These are phyloP conservation scores for Astropecten irregularis DNA, from an alignment of 53 echinoderm and acorn worm genomes.

Conservation along the genomic window DNA sequence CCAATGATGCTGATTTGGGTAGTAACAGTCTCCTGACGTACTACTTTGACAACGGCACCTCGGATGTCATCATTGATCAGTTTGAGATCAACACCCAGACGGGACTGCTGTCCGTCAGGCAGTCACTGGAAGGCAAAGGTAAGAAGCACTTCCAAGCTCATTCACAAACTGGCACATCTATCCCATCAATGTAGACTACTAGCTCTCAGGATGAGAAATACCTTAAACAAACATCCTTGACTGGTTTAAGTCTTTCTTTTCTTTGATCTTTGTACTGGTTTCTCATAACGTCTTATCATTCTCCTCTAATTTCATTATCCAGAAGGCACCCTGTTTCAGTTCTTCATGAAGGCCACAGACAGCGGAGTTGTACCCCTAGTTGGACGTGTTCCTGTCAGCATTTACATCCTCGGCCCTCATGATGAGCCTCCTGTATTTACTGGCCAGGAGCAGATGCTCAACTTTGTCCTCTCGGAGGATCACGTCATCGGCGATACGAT, in stretches of 20 bases:
- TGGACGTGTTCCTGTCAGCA: conserved; percentile 73
- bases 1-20: conserved; percentile 82
- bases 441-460: conserved; percentile 35
- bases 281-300: background rate
- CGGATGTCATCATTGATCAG: conserved; percentile 50
- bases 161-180: no score
- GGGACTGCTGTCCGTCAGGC: conserved; percentile 63
- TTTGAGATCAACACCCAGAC: conserved; percentile 79
- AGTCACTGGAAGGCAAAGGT: conserved; percentile 73
- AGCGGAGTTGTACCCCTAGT: conserved; percentile 61
- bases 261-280: background rate
- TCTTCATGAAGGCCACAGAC: conserved; percentile 87
- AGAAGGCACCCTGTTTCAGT: conserved; percentile 77
- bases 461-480: conserved; percentile 76
- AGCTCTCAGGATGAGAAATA: background rate
- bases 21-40: conserved; percentile 82
- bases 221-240: background rate
- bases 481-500: conserved; percentile 69
- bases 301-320: background rate
- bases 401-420: conserved; percentile 68
- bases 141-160: background rate
- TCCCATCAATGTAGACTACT: background rate
- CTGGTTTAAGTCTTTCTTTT: background rate
- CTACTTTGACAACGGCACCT: conserved; percentile 73
- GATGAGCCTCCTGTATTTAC: conserved; percentile 71